phyloP scores from a whole-genome alignment of 2,113 vertebrate species.

The Acanthisitta chloris region DNA sequence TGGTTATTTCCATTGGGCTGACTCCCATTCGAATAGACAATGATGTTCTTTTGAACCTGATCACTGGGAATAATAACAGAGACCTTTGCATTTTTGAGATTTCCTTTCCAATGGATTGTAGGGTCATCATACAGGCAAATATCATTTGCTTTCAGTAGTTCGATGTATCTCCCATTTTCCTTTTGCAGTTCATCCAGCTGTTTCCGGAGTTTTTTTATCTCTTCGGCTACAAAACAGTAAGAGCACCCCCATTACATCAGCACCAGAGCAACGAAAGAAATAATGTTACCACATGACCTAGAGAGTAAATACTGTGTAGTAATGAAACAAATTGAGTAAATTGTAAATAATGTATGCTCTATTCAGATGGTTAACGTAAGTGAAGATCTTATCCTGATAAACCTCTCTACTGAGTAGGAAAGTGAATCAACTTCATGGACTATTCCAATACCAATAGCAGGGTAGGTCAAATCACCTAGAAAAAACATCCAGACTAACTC shows the following conservation, averaged over 20 bases:
- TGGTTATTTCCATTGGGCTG: constrained; percentile 79
- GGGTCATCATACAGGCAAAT: constrained; percentile 94
- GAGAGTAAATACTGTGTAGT: neutral
- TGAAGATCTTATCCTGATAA: neutral
- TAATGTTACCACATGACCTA: neutral
- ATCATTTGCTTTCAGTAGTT: constrained; percentile 93
- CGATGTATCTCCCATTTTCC: constrained; percentile 92
- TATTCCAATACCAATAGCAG: neutral
- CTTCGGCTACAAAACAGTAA: constrained; percentile 83
- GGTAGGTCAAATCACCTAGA: neutral
- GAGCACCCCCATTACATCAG: neutral
- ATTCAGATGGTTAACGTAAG: neutral
- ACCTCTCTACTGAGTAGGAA: neutral
- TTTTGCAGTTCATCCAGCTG: constrained; percentile 91
- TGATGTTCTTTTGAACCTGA: constrained; percentile 89
- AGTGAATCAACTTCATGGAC: neutral
- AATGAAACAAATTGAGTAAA: neutral
- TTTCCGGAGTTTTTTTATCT: constrained; percentile 89
- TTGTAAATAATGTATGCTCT: neutral
- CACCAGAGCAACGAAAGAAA: neutral
- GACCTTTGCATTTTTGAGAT: constrained; percentile 86
- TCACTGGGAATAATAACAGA: constrained; percentile 88
- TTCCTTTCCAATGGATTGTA: constrained; percentile 96
- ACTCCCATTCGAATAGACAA: constrained; percentile 90
- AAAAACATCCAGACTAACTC: neutral